Evolutionary conservation across 37 sponge, comb jelly and placozoan species (phyloP).

Genomic region (Tethya wilhelma): DNA sequence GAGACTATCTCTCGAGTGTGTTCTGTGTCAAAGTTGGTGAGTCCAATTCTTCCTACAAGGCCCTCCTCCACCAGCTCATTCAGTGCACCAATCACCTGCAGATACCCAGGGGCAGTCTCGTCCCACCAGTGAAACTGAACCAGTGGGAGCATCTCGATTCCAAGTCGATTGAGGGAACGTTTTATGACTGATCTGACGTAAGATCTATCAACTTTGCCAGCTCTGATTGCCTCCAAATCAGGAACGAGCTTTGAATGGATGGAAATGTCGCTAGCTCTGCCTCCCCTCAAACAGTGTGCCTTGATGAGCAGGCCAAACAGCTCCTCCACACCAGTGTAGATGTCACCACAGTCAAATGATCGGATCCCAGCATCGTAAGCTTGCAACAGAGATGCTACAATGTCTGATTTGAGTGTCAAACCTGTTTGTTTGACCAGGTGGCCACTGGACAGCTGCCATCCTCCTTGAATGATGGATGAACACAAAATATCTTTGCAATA

Average conservation of each 20-base stretch:
- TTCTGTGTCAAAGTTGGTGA: slow-evolving; percentile 59
- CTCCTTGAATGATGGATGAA: slow-evolving; percentile 71
- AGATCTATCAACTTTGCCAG: slow-evolving; percentile 14
- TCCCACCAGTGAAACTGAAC: slow-evolving; percentile 83
- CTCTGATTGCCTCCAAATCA: slow-evolving; percentile 47
- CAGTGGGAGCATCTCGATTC: slow-evolving; percentile 31
- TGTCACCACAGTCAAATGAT: slow-evolving; percentile 72
- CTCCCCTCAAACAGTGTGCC: slow-evolving; percentile 11
- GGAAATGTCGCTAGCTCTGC: slow-evolving; percentile 13
- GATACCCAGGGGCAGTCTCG: slow-evolving; percentile 7
- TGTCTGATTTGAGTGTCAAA: neutral
- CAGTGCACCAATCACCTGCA: slow-evolving; percentile 28
- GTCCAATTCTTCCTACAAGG: slow-evolving; percentile 42
- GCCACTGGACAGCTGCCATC: slow-evolving; percentile 66
- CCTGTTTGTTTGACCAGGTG: slow-evolving; percentile 13
- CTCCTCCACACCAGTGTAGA: slow-evolving; percentile 78
- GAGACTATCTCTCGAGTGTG: slow-evolving; percentile 14
- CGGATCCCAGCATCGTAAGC: slow-evolving; percentile 38
- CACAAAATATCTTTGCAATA: too few relatives aligned
- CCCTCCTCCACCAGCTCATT: slow-evolving; percentile 43
- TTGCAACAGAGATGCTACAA: slow-evolving; percentile 22
- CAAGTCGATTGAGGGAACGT: slow-evolving; percentile 55
- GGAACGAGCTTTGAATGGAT: slow-evolving; percentile 70
- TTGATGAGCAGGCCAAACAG: slow-evolving; percentile 50
- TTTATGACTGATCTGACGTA: slow-evolving; percentile 40